Base-by-base conservation (phyloP, 2,888 invertebrate genomes). In the Phortica okadai region DNA sequence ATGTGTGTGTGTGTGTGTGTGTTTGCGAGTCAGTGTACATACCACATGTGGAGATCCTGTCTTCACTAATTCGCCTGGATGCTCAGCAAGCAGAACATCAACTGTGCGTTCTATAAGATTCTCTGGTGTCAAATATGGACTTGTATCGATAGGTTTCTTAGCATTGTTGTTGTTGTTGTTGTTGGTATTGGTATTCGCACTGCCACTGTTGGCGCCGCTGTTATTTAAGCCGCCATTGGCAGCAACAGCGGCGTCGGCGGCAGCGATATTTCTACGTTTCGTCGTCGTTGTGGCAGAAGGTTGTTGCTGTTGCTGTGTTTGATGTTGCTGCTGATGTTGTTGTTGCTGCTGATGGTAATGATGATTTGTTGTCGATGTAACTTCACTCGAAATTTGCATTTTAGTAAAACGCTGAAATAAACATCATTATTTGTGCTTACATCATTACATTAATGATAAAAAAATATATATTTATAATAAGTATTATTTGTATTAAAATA, bases 11-110 rank as follows among this genome's bases (percentile, higher is more conserved):
- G 33, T 33, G 33, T 33, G 33, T 33, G 33, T 33, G 33, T 33
- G 33, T 33, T 2, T 33, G 33, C 4, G 33, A 4, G 33, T 33
- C 4, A 4, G 33, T 33, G 33, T 67, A 92, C 93, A 92, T 86
- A 98, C 95, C 91, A 99, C 95, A 93, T 97, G 96, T 1, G 98
- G 98, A 89, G 96, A 95, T n/a, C 98, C 99, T 82, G 99, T 99
- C 90, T 97, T 94, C 78, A 98, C 95, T 82, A 99, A 92, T 92
- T 97, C 97, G 21, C 97, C 98, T 3, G 97, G 97, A 92, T 98
- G 97, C 89, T 98, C 97, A 74, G 97, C 95, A 78, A 98, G 92
- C 79, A 97, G 93, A 73, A 96, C 96, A 90, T 97, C 97, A 80
- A 97, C 92, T 2, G 97, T 96, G 81, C 97, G 93, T 89, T 97